A percentile compares a stretch with the other conserved stretches of the same genome.
phyloP scores from a whole-genome alignment of 1,140 invertebrate species.

The Macrostomum lignano region DNA sequence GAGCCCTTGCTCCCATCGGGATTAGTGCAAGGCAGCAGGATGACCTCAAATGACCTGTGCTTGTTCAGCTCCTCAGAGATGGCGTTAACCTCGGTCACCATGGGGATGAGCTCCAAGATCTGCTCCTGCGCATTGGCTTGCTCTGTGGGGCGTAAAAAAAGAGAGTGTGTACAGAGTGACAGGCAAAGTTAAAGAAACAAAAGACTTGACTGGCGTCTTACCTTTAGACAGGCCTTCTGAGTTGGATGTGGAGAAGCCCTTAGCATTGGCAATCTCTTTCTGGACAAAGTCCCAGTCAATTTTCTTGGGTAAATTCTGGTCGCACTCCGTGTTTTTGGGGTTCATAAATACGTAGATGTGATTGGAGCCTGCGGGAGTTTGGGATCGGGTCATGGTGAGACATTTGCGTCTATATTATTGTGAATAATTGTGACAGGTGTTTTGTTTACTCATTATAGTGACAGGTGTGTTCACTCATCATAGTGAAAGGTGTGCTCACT shows the following conservation, averaged over 20 bases:
- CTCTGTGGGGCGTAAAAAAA: too few species aligned
- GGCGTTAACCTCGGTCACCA: slow-evolving; percentile 28
- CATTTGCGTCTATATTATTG: too few species aligned
- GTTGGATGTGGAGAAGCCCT: slow-evolving; percentile 20
- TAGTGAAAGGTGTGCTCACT: too few species aligned
- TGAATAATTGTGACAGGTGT: too few species aligned
- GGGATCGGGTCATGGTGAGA: too few species aligned
- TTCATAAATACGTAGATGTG: slow-evolving; percentile 27
- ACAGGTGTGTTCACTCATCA: too few species aligned
- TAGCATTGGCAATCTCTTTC: slow-evolving; percentile 28
- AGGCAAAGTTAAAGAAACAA: too few species aligned
- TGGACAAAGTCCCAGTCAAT: slow-evolving; percentile 28
- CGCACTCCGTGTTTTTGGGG: slow-evolving; percentile 11
- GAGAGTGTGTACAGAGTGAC: too few species aligned
- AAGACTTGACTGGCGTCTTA: too few species aligned
- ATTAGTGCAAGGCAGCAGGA: slow-evolving; percentile 24
- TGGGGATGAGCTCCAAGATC: slow-evolving; percentile 25
- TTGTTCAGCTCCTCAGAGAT: slow-evolving; percentile 28
- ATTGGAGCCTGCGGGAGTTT: slow-evolving; percentile 18
- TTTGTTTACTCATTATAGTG: too few species aligned
- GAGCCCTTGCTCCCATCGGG: too few species aligned
- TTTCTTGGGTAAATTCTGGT: slow-evolving; percentile 11
- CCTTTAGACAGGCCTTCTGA: slow-evolving; percentile 20
- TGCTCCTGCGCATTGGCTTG: slow-evolving; percentile 26
- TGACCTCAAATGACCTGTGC: slow-evolving; percentile 25